Conservation (phyloP, 2,888 invertebrate species). For the Himalopsyche tibetana region DNA sequence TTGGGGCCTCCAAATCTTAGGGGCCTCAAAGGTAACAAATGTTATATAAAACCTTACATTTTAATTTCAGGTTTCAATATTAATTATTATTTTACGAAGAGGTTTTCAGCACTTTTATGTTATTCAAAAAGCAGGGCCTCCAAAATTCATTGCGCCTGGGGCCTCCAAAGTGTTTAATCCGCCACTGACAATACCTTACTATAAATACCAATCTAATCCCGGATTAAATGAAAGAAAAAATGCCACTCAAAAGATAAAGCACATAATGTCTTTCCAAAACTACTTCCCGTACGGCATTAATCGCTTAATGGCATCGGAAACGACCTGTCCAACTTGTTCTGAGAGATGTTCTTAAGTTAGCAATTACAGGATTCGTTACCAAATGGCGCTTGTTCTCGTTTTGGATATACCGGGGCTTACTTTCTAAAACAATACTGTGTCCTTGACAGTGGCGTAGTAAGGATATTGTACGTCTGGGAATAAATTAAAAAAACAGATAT, state of each 20-base stretch:
- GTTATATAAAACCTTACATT: no score
- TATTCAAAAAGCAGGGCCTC: no score
- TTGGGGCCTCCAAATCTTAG: no score
- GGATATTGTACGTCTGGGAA: no score
- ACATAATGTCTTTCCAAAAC: constrained; percentile 16
- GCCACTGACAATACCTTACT: no score
- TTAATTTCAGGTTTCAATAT: no score
- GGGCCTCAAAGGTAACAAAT: no score
- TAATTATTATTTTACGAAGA: no score
- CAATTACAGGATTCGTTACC: constrained; percentile 53
- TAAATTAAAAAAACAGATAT: no score
- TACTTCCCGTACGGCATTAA: constrained; percentile 1
- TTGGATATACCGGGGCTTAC: not conserved
- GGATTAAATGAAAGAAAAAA: not conserved
- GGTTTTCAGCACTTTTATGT: no score
- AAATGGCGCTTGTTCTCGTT: constrained; percentile 33
- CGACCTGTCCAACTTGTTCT: constrained; percentile 45
- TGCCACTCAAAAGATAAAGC: not conserved
- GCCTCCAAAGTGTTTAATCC: no score
- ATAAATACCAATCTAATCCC: not conserved
- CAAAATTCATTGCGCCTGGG: no score
- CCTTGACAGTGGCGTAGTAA: not conserved
- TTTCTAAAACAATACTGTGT: not conserved
- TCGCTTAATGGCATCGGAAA: constrained; percentile 14
- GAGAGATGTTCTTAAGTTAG: constrained; percentile 48